Evolutionary conservation across 1,140 invertebrate species (phyloP), one percentile per base, ranked within the genome.

Genomic region (Conus ventricosus): DNA sequence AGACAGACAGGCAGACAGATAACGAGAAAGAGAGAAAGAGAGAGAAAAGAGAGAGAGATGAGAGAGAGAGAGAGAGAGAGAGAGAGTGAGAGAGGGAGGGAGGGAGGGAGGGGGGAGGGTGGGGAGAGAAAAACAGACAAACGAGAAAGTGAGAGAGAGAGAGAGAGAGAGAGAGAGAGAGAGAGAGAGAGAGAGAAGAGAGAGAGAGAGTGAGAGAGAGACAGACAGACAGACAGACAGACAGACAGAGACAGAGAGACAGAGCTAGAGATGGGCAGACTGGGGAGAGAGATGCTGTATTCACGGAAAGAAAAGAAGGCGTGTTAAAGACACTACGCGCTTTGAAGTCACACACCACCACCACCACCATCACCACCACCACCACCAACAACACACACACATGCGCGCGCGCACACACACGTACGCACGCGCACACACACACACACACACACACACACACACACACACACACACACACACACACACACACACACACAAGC

Each of bases 131-230:
- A 60, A 51, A 67, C n/a, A 63, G 60, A 63, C 1, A 63, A 63
- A 20, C 10, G 4, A 63, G 78, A 57, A 3, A 81, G 78, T 1
- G 53, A 57, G 78, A 78, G 87, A 57, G 55, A 57, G n/a, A 80
- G 75, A 87, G 78, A 80, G 75, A 87, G n/a, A 15, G 15, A 15
- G 25, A n/a, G n/a, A 51, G 54, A 15, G 5, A 51, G 8, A 78
- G 86, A 87, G 17, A 80, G 75, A 53, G 75, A 78, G 17, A 11
- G 25, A 87, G 39, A 78, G 15, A 80, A 85, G 27, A 60, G 51
- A 55, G 57, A 60, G 25, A 54, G 57, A 39, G 51, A 85, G 11
- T 10, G 57, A 85, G 6, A 54, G 57, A 85, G 6, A 85, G 27
- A 55, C 13, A 85, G 53, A 85, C 0, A 85, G 84, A 55, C 1